Percentiles rank a stretch among this genome's conserved stretches.
These are phyloP conservation scores for Penaeus japonicus DNA, from an alignment of 1,140 invertebrate species.

Conservation along the genomic window DNA sequence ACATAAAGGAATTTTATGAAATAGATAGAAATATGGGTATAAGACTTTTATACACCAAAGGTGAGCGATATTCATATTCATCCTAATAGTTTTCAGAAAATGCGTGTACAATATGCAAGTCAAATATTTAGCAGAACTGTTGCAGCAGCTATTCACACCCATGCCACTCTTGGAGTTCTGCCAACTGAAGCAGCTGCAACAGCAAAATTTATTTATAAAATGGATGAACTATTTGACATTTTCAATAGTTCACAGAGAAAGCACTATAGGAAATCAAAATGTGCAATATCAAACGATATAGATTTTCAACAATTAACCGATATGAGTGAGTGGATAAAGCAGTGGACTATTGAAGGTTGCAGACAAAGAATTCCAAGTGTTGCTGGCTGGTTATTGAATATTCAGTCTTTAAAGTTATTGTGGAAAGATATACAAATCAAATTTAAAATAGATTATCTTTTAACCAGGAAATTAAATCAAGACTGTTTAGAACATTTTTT, in stretches of 20 bases:
- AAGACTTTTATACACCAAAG: not conserved
- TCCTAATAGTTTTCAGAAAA: slow-evolving; percentile 19
- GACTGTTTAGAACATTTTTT: no score
- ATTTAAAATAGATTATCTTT: no score
- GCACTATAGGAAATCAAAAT: not conserved
- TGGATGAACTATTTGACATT: slow-evolving; percentile 8
- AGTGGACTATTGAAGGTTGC: not conserved
- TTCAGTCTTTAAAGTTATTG: no score
- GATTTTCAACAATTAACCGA: not conserved
- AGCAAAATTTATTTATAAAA: not conserved
- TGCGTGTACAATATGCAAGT: not conserved
- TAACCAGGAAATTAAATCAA: no score
- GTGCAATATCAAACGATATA: not conserved
- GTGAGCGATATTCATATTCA: not conserved
- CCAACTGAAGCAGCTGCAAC: not conserved
- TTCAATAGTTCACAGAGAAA: not conserved
- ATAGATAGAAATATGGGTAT: not conserved
- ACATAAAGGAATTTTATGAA: not conserved
- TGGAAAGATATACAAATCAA: no score
- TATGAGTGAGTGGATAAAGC: not conserved
- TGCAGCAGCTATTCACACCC: not conserved
- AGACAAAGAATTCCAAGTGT: no score
- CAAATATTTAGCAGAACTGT: slow-evolving; percentile 18
- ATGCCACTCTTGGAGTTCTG: not conserved
- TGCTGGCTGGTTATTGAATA: no score